A percentile compares a stretch with the other conserved stretches of the same genome.
Conservation (phyloP, 2,888 invertebrate species). For the Leptopilina syphax region DNA sequence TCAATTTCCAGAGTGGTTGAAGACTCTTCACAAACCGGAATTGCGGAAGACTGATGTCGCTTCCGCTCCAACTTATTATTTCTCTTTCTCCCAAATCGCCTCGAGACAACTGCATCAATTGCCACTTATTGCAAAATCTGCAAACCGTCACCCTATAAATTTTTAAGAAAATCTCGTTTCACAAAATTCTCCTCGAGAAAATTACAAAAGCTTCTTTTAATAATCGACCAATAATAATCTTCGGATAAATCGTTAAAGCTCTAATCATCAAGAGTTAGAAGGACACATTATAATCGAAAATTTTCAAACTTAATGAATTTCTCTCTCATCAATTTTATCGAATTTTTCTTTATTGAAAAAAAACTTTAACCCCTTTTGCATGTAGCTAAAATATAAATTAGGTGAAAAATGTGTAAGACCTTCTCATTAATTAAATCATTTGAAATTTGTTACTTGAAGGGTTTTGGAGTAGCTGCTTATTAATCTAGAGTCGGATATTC, state of each 20-base stretch:
- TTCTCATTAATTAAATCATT: no score
- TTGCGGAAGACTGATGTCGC: slow-evolving; percentile 47
- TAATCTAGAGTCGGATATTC: no score
- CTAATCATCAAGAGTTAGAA: neutral
- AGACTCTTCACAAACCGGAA: slow-evolving; percentile 39
- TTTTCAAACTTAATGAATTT: neutral
- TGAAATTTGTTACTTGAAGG: no score
- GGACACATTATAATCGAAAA: neutral
- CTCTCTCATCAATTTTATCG: no score
- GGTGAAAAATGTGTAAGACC: no score
- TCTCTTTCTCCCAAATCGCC: slow-evolving; percentile 43
- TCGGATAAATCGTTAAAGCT: neutral
- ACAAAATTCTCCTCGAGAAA: slow-evolving; percentile 17
- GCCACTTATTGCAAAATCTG: slow-evolving; percentile 49
- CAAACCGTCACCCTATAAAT: slow-evolving; percentile 25
- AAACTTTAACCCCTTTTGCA: no score
- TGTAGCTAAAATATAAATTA: no score
- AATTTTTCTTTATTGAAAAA: no score
- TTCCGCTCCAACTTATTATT: slow-evolving; percentile 42
- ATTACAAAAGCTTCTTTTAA: slow-evolving; percentile 6
- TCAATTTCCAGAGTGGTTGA: slow-evolving; percentile 36
- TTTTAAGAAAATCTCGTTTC: slow-evolving; percentile 34
- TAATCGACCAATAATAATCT: neutral
- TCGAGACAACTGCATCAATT: slow-evolving; percentile 47
- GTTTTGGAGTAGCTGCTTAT: no score